Evolutionary conservation across 2,113 vertebrate genomes (phyloP), one percentile per base, ranked within the genome.

Genomic region (Fukomys damarensis): DNA sequence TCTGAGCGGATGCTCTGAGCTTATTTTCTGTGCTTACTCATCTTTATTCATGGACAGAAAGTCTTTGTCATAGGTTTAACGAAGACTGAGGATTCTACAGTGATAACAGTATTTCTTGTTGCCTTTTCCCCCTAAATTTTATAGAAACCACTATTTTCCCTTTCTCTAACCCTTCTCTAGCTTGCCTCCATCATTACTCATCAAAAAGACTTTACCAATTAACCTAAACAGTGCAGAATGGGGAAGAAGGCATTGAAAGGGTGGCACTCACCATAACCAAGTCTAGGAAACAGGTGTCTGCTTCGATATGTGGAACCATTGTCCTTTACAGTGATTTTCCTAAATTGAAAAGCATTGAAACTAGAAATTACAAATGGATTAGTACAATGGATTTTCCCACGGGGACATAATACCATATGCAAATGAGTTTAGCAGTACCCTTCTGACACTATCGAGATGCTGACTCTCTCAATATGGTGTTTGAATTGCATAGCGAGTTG

Each of bases 231-330:
- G 28, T 0, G 30, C 20, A 1, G 43, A 11, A 12, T 43, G 20
- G 26, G 56, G 19, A 35, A 30, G 72, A 56, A 38, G 6, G 32
- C 32, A 59, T 86, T n/a, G 28, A 24, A 32, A 43, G 6, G 38
- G 5, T 4, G 3, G 19, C 17, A 28, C 4, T 7, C 4, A 4
- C 46, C 2, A 3, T 41, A 26, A 35, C 6, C 56, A 58, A 22
- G 0, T 10, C 9, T 46, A 4, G 20, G 32, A 72, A 72, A 41
- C 20, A 43, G 16, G 3, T 12, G 3, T 35, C 41, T 5, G 28
- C 20, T 41, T 14, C 0, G 17, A 19, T 19, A 24, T 5, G 20
- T 65, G 0, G 16, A 16, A 32, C 43, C 3, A 12, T 10, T 43
- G 2, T 7, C 32, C 17, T 46, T 61, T 46, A 32, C 5, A 63